These are phyloP conservation scores for Tetragonula clypearis DNA, from an alignment of 1,140 invertebrate genomes.

Conservation along the genomic window DNA sequence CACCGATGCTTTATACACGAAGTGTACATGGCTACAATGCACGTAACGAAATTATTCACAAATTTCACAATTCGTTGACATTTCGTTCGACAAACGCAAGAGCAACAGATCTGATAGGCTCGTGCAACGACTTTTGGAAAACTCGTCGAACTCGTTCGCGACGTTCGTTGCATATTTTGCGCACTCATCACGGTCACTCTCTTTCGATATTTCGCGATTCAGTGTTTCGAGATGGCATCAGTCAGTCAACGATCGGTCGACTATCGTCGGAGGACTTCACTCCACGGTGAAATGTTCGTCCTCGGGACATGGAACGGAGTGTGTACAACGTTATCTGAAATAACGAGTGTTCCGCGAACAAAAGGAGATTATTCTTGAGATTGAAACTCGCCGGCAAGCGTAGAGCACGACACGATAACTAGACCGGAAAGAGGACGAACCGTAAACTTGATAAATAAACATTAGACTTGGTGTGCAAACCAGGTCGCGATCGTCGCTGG, in stretches of 20 bases:
- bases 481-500: slow-evolving; percentile 50
- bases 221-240: not conserved
- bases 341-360: slow-evolving; percentile 23
- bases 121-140: too few species aligned
- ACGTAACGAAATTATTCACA: too few species aligned
- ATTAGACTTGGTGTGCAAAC: slow-evolving; percentile 65
- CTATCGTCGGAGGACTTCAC: not conserved
- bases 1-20: too few species aligned
- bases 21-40: too few species aligned
- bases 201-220: not conserved
- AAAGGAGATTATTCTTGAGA: slow-evolving; percentile 52
- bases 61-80: too few species aligned
- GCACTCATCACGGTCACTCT: too few species aligned
- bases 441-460: slow-evolving; percentile 75
- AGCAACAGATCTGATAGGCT: too few species aligned
- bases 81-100: too few species aligned
- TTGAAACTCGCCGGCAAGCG: slow-evolving; percentile 40
- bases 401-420: slow-evolving; percentile 64
- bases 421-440: slow-evolving; percentile 73
- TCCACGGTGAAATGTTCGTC: not conserved
- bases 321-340: not conserved
- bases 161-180: too few species aligned
- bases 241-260: not conserved
- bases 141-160: too few species aligned
- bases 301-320: not conserved